Base-by-base conservation (phyloP, 2,113 vertebrate species). In the Cygnus buccinator region DNA sequence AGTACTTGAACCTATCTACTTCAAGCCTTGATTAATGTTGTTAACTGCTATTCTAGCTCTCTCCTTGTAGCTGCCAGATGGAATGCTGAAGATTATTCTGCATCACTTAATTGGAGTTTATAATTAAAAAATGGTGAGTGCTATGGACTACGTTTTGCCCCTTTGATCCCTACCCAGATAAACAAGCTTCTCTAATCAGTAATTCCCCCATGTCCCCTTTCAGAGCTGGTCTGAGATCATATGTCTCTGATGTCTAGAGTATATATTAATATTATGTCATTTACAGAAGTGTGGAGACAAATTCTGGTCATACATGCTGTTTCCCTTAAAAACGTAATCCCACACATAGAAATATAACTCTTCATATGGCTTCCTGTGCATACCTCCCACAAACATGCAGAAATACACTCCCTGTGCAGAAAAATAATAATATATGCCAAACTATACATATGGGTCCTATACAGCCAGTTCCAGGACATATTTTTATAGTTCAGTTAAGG, bases 1-100 rank as follows among this genome's bases (percentile, higher is more conserved):
- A 54, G 71, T 85, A 89, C 92, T 95, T 94, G 90, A 96, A 95
- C 92, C 74, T 93, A 80, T 93, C 92, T 96, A 6, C 86, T 96
- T 96, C 89, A 82, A 95, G 58, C 92, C 80, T 92, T 96, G 96
- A 97, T 96, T 96, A 96, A 96, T 93, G 92, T 70, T 2, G 26
- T 72, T 92, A 93, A 59, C 89, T 78, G 90, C 73, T 89, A 28
- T 58, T 94, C 90, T 95, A 25, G 2, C n/a, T 84, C 84, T 81
- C 80, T 92, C 83, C 76, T 93, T 80, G 20, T 25, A 87, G 92
- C 86, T 89, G 89, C 92, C 95, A 96, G 92, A 96, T 95, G 96
- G 94, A 96, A 95, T 33, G 50, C 61, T 62, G 86, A 92, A 96
- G 90, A 95, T 95, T 94, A 96, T 89, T 95, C 89, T 91, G 92